A percentile compares a stretch with the other conserved stretches of the same genome.
Conservation (phyloP, 2,113 vertebrate species). For the Scalopus aquaticus region DNA sequence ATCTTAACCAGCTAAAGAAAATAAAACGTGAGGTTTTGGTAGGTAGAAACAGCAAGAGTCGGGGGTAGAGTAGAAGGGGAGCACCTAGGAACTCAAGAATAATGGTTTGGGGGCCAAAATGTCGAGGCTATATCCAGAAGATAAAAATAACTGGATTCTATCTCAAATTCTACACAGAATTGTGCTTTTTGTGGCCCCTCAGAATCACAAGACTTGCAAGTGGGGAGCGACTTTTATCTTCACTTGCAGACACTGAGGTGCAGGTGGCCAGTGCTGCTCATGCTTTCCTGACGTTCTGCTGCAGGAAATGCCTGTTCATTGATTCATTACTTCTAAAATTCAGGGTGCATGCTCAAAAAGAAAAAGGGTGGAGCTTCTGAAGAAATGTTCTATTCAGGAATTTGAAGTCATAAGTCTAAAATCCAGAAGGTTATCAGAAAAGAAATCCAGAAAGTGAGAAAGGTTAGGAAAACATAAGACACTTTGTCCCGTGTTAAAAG, state of each 20-base stretch:
- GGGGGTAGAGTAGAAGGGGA: neutral
- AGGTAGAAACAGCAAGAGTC: neutral
- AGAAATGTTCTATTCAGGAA: slow-evolving; percentile 61
- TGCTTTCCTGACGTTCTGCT: neutral
- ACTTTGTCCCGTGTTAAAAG: slow-evolving; percentile 52
- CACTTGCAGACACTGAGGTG: neutral
- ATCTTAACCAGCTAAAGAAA: neutral
- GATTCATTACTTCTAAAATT: slow-evolving; percentile 33
- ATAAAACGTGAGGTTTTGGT: neutral
- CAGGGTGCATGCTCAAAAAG: neutral
- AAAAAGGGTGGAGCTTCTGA: neutral
- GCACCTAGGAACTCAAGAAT: neutral
- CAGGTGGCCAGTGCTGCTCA: neutral
- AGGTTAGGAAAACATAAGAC: slow-evolving; percentile 65
- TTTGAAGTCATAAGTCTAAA: slow-evolving; percentile 56
- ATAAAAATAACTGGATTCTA: neutral
- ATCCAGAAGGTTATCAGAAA: slow-evolving; percentile 68
- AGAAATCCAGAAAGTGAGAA: slow-evolving; percentile 54
- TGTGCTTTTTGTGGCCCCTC: neutral
- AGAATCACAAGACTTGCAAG: neutral
- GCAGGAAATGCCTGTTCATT: neutral
- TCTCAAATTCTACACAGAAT: neutral
- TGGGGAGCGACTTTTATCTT: neutral
- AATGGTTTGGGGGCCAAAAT: neutral
- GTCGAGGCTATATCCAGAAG: neutral